These are phyloP conservation scores for Zophobas morio DNA, from an alignment of 1,140 invertebrate genomes.

Conservation along the genomic window DNA sequence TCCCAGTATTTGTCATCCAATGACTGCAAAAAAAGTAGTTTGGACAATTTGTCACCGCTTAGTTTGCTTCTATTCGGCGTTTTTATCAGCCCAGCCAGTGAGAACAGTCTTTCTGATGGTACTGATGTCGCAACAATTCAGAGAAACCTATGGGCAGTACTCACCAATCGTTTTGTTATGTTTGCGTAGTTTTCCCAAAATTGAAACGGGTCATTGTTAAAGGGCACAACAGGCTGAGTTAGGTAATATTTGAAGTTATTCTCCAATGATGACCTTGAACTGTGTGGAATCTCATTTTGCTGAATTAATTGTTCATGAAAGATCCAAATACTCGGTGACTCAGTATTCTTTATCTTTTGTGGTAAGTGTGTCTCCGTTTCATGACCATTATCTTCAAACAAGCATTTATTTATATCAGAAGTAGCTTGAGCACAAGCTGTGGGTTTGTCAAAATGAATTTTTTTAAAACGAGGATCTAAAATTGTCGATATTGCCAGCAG, in stretches of 20 bases:
- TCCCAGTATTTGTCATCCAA: too few species aligned
- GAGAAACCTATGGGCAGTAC: slow-evolving; percentile 37
- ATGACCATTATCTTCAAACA: background rate
- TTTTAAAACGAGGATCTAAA: slow-evolving; percentile 37
- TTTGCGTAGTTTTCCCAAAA: slow-evolving; percentile 40
- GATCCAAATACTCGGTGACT: too few species aligned
- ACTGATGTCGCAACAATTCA: slow-evolving; percentile 43
- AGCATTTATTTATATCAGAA: background rate
- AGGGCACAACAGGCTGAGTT: background rate
- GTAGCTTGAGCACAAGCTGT: slow-evolving; percentile 3
- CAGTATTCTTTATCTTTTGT: too few species aligned
- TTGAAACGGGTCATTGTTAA: slow-evolving; percentile 29
- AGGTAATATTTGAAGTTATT: background rate
- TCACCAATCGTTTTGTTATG: slow-evolving; percentile 23
- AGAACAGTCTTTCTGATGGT: slow-evolving; percentile 46
- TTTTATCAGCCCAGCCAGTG: slow-evolving; percentile 17
- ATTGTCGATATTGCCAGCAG: slow-evolving; percentile 18
- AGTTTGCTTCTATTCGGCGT: too few species aligned
- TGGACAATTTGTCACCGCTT: too few species aligned
- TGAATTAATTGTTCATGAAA: too few species aligned
- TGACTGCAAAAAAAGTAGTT: too few species aligned
- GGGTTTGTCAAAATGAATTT: slow-evolving; percentile 24
- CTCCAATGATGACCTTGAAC: background rate
- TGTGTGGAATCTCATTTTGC: too few species aligned
- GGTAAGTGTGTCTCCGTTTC: background rate